These are phyloP conservation scores for Gouania willdenowi DNA, from an alignment of 2,797 vertebrate genomes.

Conservation along the genomic window DNA sequence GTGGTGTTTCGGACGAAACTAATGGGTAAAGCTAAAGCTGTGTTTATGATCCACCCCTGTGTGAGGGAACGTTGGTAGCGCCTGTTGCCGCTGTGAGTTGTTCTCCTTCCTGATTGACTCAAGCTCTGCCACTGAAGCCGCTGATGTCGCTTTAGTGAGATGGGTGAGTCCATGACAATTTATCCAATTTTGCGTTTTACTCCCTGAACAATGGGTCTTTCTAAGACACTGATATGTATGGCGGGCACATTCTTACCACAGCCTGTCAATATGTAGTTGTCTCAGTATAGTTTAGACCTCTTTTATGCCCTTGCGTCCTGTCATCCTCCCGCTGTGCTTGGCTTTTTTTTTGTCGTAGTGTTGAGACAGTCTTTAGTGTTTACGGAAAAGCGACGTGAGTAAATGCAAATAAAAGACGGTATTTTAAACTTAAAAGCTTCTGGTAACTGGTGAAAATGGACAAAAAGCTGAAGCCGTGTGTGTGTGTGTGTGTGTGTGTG, in stretches of 20 bases:
- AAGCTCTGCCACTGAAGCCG: constrained; percentile 30
- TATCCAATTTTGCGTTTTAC: rapidly evolving
- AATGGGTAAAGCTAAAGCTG: background rate
- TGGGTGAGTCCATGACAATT: constrained; percentile 37
- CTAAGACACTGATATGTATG: too few relatives aligned
- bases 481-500: too few relatives aligned
- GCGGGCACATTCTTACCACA: too few relatives aligned
- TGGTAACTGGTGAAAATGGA: too few relatives aligned
- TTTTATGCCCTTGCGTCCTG: constrained; percentile 14
- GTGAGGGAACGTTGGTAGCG: constrained; percentile 44
- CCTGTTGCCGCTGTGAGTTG: constrained; percentile 69
- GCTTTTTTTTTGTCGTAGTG: too few relatives aligned
- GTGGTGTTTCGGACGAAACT: rapidly evolving
- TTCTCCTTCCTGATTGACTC: constrained; percentile 66
- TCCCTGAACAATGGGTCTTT: rapidly evolving
- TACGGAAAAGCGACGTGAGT: too few relatives aligned
- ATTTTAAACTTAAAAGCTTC: too few relatives aligned
- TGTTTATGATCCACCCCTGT: background rate
- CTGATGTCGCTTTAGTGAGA: constrained; percentile 4
- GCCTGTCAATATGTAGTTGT: background rate
- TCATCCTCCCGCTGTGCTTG: constrained; percentile 28
- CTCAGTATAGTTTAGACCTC: constrained; percentile 14
- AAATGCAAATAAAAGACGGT: too few relatives aligned
- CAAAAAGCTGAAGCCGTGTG: too few relatives aligned
- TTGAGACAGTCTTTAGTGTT: too few relatives aligned